Percentiles rank a stretch among this genome's conserved stretches.
Evolutionary conservation across 2,797 vertebrate genomes (phyloP).

Genomic region (Phalloptychus januarius): DNA sequence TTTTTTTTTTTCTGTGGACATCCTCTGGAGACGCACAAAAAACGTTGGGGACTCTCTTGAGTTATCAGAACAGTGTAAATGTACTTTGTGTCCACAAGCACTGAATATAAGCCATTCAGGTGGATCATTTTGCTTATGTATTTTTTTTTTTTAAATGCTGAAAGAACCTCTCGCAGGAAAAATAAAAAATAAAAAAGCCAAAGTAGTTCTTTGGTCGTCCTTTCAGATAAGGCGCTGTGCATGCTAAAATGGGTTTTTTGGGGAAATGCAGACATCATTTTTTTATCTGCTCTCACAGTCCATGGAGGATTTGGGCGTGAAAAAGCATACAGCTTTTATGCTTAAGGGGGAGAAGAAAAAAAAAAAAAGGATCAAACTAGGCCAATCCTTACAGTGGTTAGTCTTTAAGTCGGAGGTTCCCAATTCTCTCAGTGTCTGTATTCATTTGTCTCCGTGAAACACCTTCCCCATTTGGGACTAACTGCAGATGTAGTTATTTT

Average conservation of each 20-base stretch:
- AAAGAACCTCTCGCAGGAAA: background rate
- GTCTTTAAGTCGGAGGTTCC: slow-evolving; percentile 38
- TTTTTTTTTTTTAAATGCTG: slow-evolving; percentile 16
- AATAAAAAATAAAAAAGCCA: background rate
- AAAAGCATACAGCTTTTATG: slow-evolving; percentile 27
- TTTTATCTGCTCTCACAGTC: slow-evolving; percentile 16
- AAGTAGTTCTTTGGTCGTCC: background rate
- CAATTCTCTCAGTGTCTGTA: slow-evolving; percentile 37
- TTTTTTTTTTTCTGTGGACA: too few relatives aligned
- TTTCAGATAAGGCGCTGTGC: slow-evolving; percentile 17
- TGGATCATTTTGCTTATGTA: background rate
- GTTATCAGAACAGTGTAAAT: slow-evolving; percentile 1
- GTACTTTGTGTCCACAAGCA: background rate
- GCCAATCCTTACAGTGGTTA: slow-evolving; percentile 30
- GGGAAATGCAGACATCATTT: slow-evolving; percentile 7
- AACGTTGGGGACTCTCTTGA: background rate
- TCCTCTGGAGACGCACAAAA: background rate
- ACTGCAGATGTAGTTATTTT: slow-evolving; percentile 40
- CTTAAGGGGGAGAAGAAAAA: background rate
- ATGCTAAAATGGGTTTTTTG: slow-evolving; percentile 2
- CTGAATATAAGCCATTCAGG: background rate
- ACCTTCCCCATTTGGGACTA: slow-evolving; percentile 23
- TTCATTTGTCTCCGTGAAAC: slow-evolving; percentile 50
- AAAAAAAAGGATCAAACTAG: slow-evolving; percentile 21
- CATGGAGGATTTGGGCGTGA: slow-evolving; percentile 21